phyloP scores from a whole-genome alignment of 1,140 invertebrate species.

The Phthorimaea operculella region DNA sequence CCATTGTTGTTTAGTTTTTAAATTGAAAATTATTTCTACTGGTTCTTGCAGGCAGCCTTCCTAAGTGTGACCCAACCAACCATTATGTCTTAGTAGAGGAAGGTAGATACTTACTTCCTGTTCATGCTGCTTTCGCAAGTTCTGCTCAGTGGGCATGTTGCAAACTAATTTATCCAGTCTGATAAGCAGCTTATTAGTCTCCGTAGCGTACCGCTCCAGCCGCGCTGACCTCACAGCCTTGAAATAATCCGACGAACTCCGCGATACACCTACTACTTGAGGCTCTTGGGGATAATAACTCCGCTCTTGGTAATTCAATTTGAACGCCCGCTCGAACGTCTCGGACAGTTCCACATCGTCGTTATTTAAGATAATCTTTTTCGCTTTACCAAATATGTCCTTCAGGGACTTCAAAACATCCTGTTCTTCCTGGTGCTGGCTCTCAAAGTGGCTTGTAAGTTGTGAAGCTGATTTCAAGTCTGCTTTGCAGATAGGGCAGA shows the following conservation, averaged over 20 bases:
- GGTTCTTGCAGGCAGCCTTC: too few species aligned
- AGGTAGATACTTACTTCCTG: conserved; percentile 60
- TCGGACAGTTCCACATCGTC: conserved; percentile 74
- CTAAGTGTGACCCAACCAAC: too few species aligned
- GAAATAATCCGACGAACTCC: conserved; percentile 82
- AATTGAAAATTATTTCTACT: too few species aligned
- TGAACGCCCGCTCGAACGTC: conserved; percentile 65
- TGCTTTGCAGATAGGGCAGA: conserved; percentile 93
- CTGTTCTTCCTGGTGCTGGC: conserved; percentile 88
- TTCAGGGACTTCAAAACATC: conserved; percentile 91
- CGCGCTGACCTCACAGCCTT: conserved; percentile 72
- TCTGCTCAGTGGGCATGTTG: conserved; percentile 83
- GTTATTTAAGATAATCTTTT: conserved; percentile 87
- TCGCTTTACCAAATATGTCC: conserved; percentile 89
- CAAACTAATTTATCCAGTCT: conserved; percentile 91
- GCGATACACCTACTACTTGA: conserved; percentile 74
- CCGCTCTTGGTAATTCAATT: conserved; percentile 51
- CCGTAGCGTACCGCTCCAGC: conserved; percentile 89
- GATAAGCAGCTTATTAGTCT: conserved; percentile 96
- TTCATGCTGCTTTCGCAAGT: conserved; percentile 85
- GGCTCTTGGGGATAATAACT: conserved; percentile 65
- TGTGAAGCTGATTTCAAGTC: conserved; percentile 86
- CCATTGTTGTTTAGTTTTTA: too few species aligned
- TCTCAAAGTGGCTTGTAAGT: conserved; percentile 89
- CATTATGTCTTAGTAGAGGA: too few species aligned